Evolutionary conservation across 1,140 invertebrate species (phyloP), one percentile per base, ranked within the genome.

Genomic region (Hylyphantes graminicola): DNA sequence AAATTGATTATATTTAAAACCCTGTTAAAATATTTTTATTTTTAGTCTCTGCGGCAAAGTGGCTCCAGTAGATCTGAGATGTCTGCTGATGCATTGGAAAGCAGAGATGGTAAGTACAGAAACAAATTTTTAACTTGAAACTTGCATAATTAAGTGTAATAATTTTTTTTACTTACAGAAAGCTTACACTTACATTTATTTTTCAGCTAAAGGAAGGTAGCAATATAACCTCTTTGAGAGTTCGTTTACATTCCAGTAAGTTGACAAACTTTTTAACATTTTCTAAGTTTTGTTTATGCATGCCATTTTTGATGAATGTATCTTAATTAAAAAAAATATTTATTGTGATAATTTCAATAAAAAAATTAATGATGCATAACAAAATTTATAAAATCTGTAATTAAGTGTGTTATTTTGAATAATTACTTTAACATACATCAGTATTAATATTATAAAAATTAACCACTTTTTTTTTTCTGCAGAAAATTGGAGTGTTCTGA

Each of bases 401-500:
- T 35, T 35, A 35, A 35, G 35, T 35, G 5, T 35, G 5, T 35
- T 35, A 35, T 35, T 35, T 35, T 35, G 35, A 35, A 35, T 35
- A 35, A 35, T 35, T 35, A 35, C 5, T 35, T 1, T 35, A 35
- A 35, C 35, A 35, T 35, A 5, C 35, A 35, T 35, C 35, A 35
- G 5, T 35, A 2, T 35, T 35, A 35, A 35, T 1, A 35, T 35
- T 35, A 35, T 2, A 35, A 35, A 35, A 35, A 35, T 35, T 35
- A 35, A 35, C 35, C 35, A 35, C 35, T 35, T 15, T 76, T 59
- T 48, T 12, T 70, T 59, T 54, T 11, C 59, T 72, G 19, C 19
- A 81, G 79, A 61, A 53, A 73, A 50, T 63, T 81, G 79, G 79
- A 81, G 79, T 81, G 79, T 81, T 81, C 79, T 81, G 79, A 81